A percentile compares a stretch with the other conserved stretches of the same genome.
Conservation (phyloP, 64 coral and sea anemone genomes). For the Montipora capricornis region DNA sequence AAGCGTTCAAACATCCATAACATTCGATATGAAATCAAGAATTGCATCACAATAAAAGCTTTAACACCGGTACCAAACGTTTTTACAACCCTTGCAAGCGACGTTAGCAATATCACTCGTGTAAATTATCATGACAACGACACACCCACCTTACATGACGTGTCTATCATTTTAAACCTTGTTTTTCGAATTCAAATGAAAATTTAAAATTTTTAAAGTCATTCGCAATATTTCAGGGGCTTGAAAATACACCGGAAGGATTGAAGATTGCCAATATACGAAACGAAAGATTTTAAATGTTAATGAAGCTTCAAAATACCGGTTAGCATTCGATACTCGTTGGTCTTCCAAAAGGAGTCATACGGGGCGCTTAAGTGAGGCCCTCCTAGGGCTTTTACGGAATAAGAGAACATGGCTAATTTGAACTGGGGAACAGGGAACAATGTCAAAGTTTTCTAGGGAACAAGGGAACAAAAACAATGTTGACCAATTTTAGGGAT, state of each 20-base stretch:
- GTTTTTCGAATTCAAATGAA: not conserved
- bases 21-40: not conserved
- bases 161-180: not conserved
- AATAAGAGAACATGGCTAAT: too few relatives aligned
- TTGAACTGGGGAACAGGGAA: too few relatives aligned
- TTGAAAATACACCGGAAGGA: not conserved
- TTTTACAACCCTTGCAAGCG: not conserved
- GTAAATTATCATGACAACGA: conserved; percentile 6
- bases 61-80: not conserved
- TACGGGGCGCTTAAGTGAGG: not conserved
- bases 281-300: conserved; percentile 19
- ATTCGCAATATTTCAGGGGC: not conserved
- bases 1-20: not conserved
- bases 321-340: conserved; percentile 16
- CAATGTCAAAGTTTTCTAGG: too few relatives aligned
- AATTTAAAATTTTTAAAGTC: not conserved
- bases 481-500: too few relatives aligned
- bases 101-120: not conserved
- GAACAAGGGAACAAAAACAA: too few relatives aligned
- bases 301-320: conserved; percentile 18
- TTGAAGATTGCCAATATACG: not conserved
- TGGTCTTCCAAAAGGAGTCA: not conserved
- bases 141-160: not conserved
- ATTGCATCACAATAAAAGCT: conserved; percentile 7
- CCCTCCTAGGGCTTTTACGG: too few relatives aligned